These are phyloP conservation scores for Heterocephalus glaber DNA, from an alignment of 2,113 vertebrate genomes.

Conservation along the genomic window DNA sequence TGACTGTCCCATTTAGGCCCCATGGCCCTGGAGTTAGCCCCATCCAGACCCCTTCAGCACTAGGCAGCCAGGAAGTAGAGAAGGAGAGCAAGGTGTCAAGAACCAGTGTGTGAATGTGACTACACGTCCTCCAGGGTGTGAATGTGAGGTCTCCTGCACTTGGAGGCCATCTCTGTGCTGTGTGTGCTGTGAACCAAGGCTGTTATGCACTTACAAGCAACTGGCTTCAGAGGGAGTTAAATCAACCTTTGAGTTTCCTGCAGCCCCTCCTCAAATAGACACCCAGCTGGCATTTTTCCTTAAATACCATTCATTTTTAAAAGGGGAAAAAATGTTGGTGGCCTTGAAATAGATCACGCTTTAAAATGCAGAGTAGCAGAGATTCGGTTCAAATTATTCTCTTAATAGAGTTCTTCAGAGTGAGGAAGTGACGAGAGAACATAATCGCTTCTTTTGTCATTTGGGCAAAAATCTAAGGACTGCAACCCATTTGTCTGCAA, in stretches of 20 bases:
- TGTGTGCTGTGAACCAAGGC: not conserved
- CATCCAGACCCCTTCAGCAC: not conserved
- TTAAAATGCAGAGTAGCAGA: conserved; percentile 75
- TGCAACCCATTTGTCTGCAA: conserved; percentile 68
- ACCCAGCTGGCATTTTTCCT: conserved; percentile 75
- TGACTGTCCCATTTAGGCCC: not conserved
- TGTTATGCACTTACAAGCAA: not conserved
- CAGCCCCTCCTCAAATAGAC: conserved; percentile 68
- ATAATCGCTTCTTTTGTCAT: conserved; percentile 73
- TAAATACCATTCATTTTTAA: conserved; percentile 74
- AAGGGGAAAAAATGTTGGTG: conserved; percentile 59
- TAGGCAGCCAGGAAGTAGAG: not conserved
- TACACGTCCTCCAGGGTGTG: not conserved
- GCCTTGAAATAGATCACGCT: conserved; percentile 71
- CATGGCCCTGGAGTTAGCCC: not conserved
- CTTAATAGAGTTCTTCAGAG: conserved; percentile 78
- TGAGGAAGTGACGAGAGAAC: conserved; percentile 66
- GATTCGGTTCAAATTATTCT: conserved; percentile 71
- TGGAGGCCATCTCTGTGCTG: not conserved
- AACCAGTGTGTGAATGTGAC: not conserved
- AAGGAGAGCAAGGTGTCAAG: conserved; percentile 35
- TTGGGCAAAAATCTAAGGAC: conserved; percentile 66
- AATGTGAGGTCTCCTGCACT: not conserved
- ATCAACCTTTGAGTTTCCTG: conserved; percentile 38
- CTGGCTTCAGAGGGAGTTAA: conserved; percentile 27